A percentile compares a stretch with the other conserved stretches of the same genome.
These are phyloP conservation scores for Chiridota heheva DNA, from an alignment of 35 echinoderm and acorn worm genomes.

Conservation along the genomic window DNA sequence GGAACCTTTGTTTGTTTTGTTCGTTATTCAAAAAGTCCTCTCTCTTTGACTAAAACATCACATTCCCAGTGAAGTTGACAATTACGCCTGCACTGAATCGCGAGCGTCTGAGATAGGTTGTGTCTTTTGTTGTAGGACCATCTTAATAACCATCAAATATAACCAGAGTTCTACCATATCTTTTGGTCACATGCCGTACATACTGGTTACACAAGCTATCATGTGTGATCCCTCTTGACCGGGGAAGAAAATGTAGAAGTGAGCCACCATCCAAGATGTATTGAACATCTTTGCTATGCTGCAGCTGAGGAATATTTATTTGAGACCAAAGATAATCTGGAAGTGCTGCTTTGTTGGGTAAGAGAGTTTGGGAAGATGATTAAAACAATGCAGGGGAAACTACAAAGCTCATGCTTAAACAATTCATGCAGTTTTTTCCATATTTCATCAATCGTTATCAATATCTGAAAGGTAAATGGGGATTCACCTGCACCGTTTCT, in stretches of 20 bases:
- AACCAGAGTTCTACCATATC: conserved; percentile 35
- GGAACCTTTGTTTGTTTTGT: conserved; percentile 52
- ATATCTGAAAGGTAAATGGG: too few species aligned
- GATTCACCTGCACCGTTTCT: too few species aligned
- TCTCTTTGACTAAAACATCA: conserved; percentile 45
- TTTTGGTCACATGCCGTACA: conserved; percentile 26
- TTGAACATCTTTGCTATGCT: too few species aligned
- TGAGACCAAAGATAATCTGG: too few species aligned
- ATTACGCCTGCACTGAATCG: conserved; percentile 8
- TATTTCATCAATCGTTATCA: too few species aligned
- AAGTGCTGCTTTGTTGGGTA: too few species aligned
- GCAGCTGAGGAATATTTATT: too few species aligned
- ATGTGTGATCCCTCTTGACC: conserved; percentile 49
- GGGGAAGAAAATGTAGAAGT: conserved; percentile 36
- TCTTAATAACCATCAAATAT: conserved; percentile 53
- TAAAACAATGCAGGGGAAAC: too few species aligned
- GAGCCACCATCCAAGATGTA: conserved; percentile 32
- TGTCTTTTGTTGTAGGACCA: conserved; percentile 51
- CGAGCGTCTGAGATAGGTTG: conserved; percentile 25
- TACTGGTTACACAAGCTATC: conserved; percentile 44
- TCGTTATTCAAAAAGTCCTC: conserved; percentile 50
- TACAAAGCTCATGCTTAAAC: too few species aligned
- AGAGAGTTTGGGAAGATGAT: too few species aligned
- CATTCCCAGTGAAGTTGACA: conserved; percentile 37
- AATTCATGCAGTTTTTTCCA: too few species aligned